Base-by-base conservation (phyloP, 2,888 invertebrate species). In the Stenichneumon culpator region DNA sequence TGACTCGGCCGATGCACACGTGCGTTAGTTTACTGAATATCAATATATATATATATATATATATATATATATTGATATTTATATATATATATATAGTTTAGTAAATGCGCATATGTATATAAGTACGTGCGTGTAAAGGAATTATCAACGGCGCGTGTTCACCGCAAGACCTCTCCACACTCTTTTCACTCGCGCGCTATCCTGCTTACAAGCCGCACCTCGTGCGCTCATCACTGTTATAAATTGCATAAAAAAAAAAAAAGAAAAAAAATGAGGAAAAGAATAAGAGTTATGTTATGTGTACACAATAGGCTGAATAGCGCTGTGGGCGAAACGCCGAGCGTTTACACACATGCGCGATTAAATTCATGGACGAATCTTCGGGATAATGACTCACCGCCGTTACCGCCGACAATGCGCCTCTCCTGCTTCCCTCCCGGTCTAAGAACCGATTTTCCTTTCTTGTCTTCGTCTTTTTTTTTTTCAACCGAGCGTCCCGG, bases 351-450 rank as follows among this genome's bases (percentile, higher is more conserved):
- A 57, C 47, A 19, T 50, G 65, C 50, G 63, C 72, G 52, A 36
- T 7, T 7, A 63, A 68, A 79, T 80, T 79, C 83, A 81, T 72
- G 84, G 82, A 83, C 73, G 81, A 83, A 86, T 89, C 88, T 88
- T 86, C 86, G 73, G 86, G 87, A 89, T 88, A 90, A 88, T 91
- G 91, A 91, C 91, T 91, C 91, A 91, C 91, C 91, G 88, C 83
- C 82, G 87, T 60, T 60, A 60, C 60, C 60, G 32, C 60, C 60
- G 60, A 28, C 57, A 19, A 25, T 60, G 60, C 60, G 28, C 60
- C 60, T 28, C 60, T 16, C 4, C 60, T 14, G 16, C 28, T 28
- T 60, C 16, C 50, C n/a, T 25, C 25, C 28, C 60, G 14, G 28
- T 60, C 60, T 28, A 60, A 60, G 28, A 60, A 14, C 60, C 28